Evolutionary conservation across 2,113 vertebrate species (phyloP), one percentile per base, ranked within the genome.

Genomic region (Microcebus griseorufus): DNA sequence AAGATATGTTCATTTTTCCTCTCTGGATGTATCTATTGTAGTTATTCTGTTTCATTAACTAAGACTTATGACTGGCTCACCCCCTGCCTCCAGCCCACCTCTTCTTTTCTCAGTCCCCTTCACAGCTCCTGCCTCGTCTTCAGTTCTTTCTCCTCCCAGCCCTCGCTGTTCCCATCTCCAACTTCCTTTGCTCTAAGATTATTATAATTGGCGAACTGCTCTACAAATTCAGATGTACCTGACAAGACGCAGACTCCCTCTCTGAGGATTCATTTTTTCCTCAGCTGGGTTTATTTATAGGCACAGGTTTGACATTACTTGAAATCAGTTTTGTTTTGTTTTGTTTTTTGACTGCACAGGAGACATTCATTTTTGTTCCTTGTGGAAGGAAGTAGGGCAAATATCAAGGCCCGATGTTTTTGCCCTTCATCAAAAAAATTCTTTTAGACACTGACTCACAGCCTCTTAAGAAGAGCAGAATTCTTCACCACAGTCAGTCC

Each of bases 201-300:
- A 92, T 97, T 96, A 96, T 95, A 97, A 93, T 96, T 95, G 97
- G 94, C 32, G 89, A 97, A 70, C 80, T 81, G 93, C 80, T 96
- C 92, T 53, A 67, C 6, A 42, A 90, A 96, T 96, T 97, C 97
- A 97, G 92, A 97, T 95, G 95, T 97, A 90, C 90, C 97, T 97
- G 96, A 96, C 39, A 32, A 94, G 95, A 97, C 6, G n/a, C 95
- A 98, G 91, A 87, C 83, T 96, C 96, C 96, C 83, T 96, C 96
- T 96, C 95, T 51, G 89, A 96, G 93, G 93, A 95, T 94, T 97
- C 96, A 78, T 95, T 96, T 96, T 93, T 92, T 93, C 80, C 89
- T 95, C 73, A 65, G 94, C 92, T 70, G 32, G 16, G 87, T 95
- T 96, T 98, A 98, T 98, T 98, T 98, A 98, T 98, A 98, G 97